Percentiles rank a stretch among this genome's conserved stretches.
These are phyloP conservation scores for Cacatua alba DNA, from an alignment of 2,113 vertebrate species.

Conservation along the genomic window DNA sequence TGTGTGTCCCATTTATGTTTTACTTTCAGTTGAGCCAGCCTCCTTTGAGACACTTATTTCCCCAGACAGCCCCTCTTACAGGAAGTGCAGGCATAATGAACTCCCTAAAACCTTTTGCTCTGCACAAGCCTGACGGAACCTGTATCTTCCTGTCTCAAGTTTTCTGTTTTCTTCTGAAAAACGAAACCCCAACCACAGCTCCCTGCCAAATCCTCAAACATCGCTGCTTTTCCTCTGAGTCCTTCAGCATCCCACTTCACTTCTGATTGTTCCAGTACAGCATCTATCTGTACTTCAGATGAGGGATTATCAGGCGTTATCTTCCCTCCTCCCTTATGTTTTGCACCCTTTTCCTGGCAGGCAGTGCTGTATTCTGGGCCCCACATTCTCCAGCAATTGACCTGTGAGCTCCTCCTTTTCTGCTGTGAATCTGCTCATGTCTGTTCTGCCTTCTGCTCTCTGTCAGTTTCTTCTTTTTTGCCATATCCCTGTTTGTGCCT, in stretches of 20 bases:
- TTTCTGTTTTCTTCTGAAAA: neutral
- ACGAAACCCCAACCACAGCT: neutral
- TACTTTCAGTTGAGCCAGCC: neutral
- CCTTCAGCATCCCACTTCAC: neutral
- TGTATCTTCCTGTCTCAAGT: neutral
- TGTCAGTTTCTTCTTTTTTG: neutral
- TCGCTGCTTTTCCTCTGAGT: neutral
- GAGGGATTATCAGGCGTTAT: neutral
- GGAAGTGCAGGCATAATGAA: neutral
- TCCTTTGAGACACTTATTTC: neutral
- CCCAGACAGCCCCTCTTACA: neutral
- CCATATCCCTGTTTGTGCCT: neutral
- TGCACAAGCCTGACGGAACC: neutral
- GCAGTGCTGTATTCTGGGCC: neutral
- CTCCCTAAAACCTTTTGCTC: neutral
- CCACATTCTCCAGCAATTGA: neutral
- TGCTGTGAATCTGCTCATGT: neutral
- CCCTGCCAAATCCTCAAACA: neutral
- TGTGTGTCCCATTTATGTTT: neutral
- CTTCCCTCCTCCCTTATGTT: neutral
- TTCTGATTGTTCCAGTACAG: neutral
- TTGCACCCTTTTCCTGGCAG: neutral
- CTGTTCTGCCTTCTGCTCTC: neutral
- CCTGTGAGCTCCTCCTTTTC: neutral
- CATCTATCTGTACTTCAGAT: neutral